These are phyloP conservation scores for Chloromyia formosa DNA, from an alignment of 2,888 invertebrate genomes.

Conservation along the genomic window DNA sequence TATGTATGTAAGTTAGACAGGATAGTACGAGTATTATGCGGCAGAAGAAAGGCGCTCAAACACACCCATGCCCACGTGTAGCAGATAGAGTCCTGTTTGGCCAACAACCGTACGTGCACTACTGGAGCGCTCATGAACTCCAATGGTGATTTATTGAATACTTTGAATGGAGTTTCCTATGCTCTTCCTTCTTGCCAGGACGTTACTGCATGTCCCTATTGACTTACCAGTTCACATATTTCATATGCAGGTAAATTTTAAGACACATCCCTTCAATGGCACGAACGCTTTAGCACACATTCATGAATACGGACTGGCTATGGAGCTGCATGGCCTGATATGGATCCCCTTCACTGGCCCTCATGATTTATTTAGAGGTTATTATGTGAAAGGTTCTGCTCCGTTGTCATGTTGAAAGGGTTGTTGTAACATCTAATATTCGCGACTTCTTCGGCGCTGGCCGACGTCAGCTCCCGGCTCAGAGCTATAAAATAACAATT, in stretches of 20 bases:
- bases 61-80: too few species aligned
- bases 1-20: background rate
- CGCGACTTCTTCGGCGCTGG: conserved; percentile 17
- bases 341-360: background rate
- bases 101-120: background rate
- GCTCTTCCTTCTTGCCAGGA: background rate
- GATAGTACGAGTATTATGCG: background rate
- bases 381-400: conserved; percentile 13
- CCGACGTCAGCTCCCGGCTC: background rate
- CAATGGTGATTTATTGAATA: conserved; percentile 34
- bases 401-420: conserved; percentile 21
- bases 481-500: conserved; percentile 32
- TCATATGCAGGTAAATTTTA: conserved; percentile 26
- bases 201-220: background rate
- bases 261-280: conserved; percentile 14
- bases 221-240: conserved; percentile 19
- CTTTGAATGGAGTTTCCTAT: conserved; percentile 16
- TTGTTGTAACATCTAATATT: conserved; percentile 21
- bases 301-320: background rate
- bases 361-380: conserved; percentile 39
- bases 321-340: background rate
- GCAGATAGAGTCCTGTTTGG: conserved; percentile 20
- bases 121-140: background rate
- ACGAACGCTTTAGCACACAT: background rate
- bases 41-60: conserved; percentile 6